Evolutionary conservation across 2,113 vertebrate genomes (phyloP).

Genomic region (Oriolus oriolus): DNA sequence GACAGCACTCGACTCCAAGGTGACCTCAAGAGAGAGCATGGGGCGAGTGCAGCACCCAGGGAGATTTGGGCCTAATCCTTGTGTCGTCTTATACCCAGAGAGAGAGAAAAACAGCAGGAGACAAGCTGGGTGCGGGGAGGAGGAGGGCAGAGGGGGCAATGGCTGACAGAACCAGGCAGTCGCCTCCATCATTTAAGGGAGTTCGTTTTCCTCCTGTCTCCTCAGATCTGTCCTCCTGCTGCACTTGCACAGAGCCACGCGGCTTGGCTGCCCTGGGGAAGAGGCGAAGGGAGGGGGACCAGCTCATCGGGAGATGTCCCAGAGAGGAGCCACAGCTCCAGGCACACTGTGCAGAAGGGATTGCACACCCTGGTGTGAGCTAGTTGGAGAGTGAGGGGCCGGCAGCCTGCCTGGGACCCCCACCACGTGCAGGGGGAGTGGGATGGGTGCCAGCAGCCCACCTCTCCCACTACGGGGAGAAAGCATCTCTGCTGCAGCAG

Average conservation of each 20-base stretch:
- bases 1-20: neutral
- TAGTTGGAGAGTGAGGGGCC: neutral
- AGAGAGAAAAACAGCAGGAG: constrained; percentile 22
- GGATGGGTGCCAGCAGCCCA: neutral
- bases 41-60: neutral
- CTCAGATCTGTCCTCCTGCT: constrained; percentile 44
- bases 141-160: neutral
- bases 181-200: constrained; percentile 33
- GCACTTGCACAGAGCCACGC: neutral
- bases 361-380: neutral
- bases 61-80: constrained; percentile 22
- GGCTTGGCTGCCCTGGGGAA: neutral
- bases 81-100: constrained; percentile 12
- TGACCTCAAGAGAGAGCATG: neutral
- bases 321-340: neutral
- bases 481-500: neutral
- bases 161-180: constrained; percentile 24
- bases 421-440: fast-evolving
- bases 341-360: neutral
- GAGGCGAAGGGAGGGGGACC: neutral
- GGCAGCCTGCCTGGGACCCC: neutral
- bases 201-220: constrained; percentile 57
- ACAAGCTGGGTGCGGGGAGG: neutral
- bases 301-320: neutral
- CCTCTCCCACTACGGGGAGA: fast-evolving